These are phyloP conservation scores for Drosophila pseudoobscura DNA, from an alignment of 1,140 invertebrate genomes.

Conservation along the genomic window DNA sequence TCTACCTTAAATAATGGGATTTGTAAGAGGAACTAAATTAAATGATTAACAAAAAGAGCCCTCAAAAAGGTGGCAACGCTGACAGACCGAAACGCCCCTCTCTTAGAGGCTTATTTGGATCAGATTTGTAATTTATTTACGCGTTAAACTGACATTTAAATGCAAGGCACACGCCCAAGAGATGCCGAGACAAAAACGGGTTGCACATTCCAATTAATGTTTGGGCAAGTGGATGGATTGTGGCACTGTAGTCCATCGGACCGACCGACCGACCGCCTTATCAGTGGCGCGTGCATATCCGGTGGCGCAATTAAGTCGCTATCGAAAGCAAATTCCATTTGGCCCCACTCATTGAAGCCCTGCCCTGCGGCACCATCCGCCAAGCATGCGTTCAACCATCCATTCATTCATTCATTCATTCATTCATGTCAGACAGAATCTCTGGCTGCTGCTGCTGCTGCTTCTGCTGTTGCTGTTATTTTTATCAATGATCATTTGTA, in stretches of 20 bases:
- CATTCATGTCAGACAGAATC: slow-evolving; percentile 43
- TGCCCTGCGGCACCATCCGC: neutral
- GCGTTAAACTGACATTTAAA: too few relatives aligned
- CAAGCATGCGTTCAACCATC: neutral
- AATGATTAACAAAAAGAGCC: too few relatives aligned
- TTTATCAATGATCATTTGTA: slow-evolving; percentile 67
- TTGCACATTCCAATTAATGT: slow-evolving; percentile 8
- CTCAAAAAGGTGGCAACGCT: too few relatives aligned
- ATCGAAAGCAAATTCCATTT: slow-evolving; percentile 54
- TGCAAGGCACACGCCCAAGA: too few relatives aligned
- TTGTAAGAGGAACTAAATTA: too few relatives aligned
- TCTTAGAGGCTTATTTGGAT: too few relatives aligned
- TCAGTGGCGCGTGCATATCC: slow-evolving; percentile 51
- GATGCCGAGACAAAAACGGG: slow-evolving; percentile 23
- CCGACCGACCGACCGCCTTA: slow-evolving; percentile 16
- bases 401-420: slow-evolving; percentile 26
- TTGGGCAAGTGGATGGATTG: slow-evolving; percentile 29
- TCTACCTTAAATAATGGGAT: too few relatives aligned
- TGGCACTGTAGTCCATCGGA: slow-evolving; percentile 10
- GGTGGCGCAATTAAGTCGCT: slow-evolving; percentile 54
- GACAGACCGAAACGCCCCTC: too few relatives aligned
- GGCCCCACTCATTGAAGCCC: slow-evolving; percentile 23
- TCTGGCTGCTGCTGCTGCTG: slow-evolving; percentile 23
- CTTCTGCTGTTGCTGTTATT: slow-evolving; percentile 50
- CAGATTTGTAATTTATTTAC: too few relatives aligned